Evolutionary conservation across 2,888 invertebrate genomes (phyloP).

Genomic region (Trachelus iudaicus): DNA sequence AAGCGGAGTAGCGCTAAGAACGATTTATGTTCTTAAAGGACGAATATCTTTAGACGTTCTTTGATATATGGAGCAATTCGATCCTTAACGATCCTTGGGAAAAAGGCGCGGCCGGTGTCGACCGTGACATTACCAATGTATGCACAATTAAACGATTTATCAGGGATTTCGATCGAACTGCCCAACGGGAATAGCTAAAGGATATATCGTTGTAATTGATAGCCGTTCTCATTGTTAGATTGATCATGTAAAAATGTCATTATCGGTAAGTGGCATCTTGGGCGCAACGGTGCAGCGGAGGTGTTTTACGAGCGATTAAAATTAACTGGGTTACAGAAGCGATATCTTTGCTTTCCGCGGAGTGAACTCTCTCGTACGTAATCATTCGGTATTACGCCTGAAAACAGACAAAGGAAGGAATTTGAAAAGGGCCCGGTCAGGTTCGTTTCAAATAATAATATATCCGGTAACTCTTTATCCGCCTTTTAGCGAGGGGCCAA

Average conservation of each 20-base stretch:
- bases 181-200: background rate
- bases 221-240: background rate
- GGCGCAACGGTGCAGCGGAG: background rate
- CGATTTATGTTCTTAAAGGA: background rate
- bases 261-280: background rate
- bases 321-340: slow-evolving; percentile 51
- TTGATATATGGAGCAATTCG: background rate
- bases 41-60: background rate
- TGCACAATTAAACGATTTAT: background rate
- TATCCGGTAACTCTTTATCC: background rate
- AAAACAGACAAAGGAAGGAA: background rate
- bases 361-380: background rate
- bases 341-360: slow-evolving; percentile 12
- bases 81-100: slow-evolving; percentile 15
- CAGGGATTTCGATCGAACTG: background rate
- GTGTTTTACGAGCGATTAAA: slow-evolving; percentile 40
- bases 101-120: slow-evolving; percentile 27
- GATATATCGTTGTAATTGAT: background rate
- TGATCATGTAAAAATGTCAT: background rate
- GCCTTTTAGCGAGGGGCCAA: background rate
- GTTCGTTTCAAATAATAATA: background rate
- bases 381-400: background rate
- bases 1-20: background rate
- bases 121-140: slow-evolving; percentile 30
- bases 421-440: background rate